A percentile compares a stretch with the other conserved stretches of the same genome.
Conservation (phyloP, 1,140 invertebrate genomes). For the Contarinia nasturtii region DNA sequence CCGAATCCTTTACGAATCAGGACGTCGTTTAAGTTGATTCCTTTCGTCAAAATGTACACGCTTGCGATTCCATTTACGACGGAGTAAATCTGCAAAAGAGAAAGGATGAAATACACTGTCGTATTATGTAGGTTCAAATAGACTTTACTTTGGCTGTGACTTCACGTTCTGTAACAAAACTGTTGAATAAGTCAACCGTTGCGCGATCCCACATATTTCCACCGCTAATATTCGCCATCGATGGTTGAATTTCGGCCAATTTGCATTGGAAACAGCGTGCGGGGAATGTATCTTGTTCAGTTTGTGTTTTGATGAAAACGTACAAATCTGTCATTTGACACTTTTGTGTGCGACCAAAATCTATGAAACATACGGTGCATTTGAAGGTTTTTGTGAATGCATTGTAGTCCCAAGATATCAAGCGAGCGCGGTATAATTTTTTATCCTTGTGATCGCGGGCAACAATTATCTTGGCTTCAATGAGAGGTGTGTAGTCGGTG, state of each 20-base stretch:
- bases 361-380: conserved; percentile 36
- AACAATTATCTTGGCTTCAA: too few relatives aligned
- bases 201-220: conserved; percentile 34
- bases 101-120: conserved; percentile 3
- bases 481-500: too few relatives aligned
- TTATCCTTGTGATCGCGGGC: too few relatives aligned
- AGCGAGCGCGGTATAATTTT: too few relatives aligned
- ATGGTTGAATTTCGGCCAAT: conserved; percentile 44
- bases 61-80: conserved; percentile 49
- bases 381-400: too few relatives aligned
- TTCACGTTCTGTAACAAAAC: conserved; percentile 11
- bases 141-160: background rate
- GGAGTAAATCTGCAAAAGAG: conserved; percentile 54
- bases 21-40: conserved; percentile 35
- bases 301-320: conserved; percentile 5
- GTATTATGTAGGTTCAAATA: background rate
- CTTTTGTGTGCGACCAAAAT: conserved; percentile 46
- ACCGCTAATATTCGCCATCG: conserved; percentile 28
- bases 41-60: conserved; percentile 30
- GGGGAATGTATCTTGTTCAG: conserved; percentile 11
- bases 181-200: conserved; percentile 30
- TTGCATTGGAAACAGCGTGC: conserved; percentile 52
- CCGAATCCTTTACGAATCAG: conserved; percentile 40
- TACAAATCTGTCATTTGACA: conserved; percentile 12
- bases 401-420: too few relatives aligned